A percentile compares a stretch with the other conserved stretches of the same genome.
Evolutionary conservation across 2,113 vertebrate genomes (phyloP).

Genomic region (Nothocercus nigrocapillus): DNA sequence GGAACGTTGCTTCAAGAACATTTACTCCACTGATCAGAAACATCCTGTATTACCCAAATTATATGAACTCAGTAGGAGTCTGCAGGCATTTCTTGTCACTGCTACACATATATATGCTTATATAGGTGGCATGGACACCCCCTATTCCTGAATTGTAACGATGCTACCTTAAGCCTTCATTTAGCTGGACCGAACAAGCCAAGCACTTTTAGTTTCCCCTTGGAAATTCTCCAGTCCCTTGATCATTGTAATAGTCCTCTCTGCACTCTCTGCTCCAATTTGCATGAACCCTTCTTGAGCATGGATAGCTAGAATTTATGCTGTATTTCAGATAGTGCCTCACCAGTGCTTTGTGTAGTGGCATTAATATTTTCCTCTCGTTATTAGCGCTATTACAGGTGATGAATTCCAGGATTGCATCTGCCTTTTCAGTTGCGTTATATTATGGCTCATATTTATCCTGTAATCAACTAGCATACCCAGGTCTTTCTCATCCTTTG

Average conservation of each 20-base stretch:
- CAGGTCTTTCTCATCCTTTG: conserved; percentile 67
- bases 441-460: conserved; percentile 71
- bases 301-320: conserved; percentile 16
- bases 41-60: neutral
- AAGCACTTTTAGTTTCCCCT: neutral
- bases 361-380: conserved; percentile 65
- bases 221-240: neutral
- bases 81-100: neutral
- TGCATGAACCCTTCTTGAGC: conserved; percentile 50
- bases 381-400: conserved; percentile 68
- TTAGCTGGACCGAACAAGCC: neutral
- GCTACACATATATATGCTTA: neutral
- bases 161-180: neutral
- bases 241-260: conserved; percentile 43
- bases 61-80: neutral
- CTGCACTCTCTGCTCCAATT: conserved; percentile 56
- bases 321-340: conserved; percentile 53
- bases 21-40: neutral
- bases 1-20: neutral
- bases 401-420: conserved; percentile 67
- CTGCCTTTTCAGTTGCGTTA: conserved; percentile 69
- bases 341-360: conserved; percentile 40
- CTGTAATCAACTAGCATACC: conserved; percentile 71
- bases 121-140: neutral
- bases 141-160: neutral